phyloP scores from a whole-genome alignment of 1,140 invertebrate genomes.

The Drosophila rhopaloa region DNA sequence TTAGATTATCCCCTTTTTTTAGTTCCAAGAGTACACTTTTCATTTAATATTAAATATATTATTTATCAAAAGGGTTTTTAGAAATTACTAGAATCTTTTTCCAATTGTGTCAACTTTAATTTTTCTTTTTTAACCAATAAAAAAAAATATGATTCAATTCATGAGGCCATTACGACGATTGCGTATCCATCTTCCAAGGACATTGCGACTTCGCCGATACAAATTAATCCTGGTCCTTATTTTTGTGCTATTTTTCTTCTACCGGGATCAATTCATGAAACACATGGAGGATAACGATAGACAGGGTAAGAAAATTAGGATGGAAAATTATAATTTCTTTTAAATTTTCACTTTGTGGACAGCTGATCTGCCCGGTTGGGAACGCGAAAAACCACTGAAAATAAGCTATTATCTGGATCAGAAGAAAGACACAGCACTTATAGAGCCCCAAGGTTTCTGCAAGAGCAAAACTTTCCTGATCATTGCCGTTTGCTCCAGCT shows the following conservation, averaged over 20 bases:
- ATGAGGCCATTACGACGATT: conserved; percentile 27
- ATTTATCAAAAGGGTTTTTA: no score
- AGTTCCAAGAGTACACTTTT: no score
- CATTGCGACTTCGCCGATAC: conserved; percentile 7
- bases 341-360: not conserved
- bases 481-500: conserved; percentile 91
- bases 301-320: conserved; percentile 16
- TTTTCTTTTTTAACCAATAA: not conserved
- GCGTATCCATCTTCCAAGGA: conserved; percentile 10
- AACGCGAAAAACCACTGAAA: conserved; percentile 89
- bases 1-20: not conserved
- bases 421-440: conserved; percentile 88
- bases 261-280: conserved; percentile 3
- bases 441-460: conserved; percentile 88
- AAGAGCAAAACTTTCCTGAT: conserved; percentile 86
- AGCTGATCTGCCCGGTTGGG: conserved; percentile 87
- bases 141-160: not conserved
- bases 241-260: conserved; percentile 23
- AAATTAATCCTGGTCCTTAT: conserved; percentile 3
- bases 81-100: not conserved
- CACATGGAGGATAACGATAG: not conserved
- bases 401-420: conserved; percentile 89
- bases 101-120: not conserved
- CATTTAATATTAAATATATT: not conserved
- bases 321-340: not conserved